Conservation (phyloP, 1,140 invertebrate genomes). For the Drosophila burlai region DNA sequence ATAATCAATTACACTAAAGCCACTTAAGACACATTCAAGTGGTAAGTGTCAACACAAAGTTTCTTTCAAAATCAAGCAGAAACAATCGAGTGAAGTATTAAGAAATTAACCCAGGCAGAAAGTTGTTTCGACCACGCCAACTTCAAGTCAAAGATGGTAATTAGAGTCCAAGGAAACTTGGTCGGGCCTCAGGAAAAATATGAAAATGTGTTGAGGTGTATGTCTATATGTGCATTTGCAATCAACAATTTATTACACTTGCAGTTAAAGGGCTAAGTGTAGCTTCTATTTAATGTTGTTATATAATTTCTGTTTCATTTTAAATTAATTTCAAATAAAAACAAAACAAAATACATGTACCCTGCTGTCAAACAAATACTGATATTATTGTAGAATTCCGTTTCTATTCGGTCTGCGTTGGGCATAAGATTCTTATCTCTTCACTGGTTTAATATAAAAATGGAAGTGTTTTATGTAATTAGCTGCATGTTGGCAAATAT, state of each 20-base stretch:
- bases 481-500: no score
- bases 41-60: background rate
- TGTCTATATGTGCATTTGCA: constrained; percentile 25
- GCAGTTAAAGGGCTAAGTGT: background rate
- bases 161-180: constrained; percentile 68
- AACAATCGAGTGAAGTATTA: constrained; percentile 55
- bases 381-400: no score
- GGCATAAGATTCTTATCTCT: no score
- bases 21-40: background rate
- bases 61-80: constrained; percentile 13
- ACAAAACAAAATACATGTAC: no score
- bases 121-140: constrained; percentile 42
- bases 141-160: constrained; percentile 59
- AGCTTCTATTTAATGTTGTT: no score
- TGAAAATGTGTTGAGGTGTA: constrained; percentile 22
- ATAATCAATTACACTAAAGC: background rate
- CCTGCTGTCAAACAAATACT: no score
- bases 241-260: constrained; percentile 19
- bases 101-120: constrained; percentile 67
- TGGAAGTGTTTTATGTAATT: no score
- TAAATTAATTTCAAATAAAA: background rate
- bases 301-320: no score
- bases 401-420: no score
- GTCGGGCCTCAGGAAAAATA: constrained; percentile 23
- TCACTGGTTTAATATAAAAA: no score